phyloP scores from a whole-genome alignment of 2,113 vertebrate genomes.

The Acanthochromis polyacanthus region DNA sequence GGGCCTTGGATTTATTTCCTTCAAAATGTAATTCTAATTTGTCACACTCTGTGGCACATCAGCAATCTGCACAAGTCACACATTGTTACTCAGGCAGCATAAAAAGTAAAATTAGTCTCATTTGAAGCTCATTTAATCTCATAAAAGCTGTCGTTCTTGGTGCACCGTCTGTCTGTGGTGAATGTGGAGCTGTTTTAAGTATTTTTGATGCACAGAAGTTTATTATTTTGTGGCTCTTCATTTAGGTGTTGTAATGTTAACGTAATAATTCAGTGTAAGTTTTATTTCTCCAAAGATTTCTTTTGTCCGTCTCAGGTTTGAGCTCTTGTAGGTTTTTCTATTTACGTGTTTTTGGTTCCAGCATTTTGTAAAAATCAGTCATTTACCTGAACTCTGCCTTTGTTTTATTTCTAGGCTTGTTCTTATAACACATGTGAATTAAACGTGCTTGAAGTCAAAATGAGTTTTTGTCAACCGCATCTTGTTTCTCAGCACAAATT shows the following conservation, averaged over 20 bases:
- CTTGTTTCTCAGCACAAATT: not conserved
- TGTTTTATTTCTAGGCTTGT: slow-evolving; percentile 32
- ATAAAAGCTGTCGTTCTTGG: not conserved
- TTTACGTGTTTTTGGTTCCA: slow-evolving; percentile 1
- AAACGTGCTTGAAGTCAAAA: not conserved
- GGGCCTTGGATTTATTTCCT: not conserved
- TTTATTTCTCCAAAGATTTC: not conserved
- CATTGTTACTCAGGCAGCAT: not conserved
- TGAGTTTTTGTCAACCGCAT: not conserved
- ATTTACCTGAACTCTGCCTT: slow-evolving; percentile 68
- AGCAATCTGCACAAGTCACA: not conserved
- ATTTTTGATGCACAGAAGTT: not conserved
- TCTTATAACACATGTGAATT: slow-evolving; percentile 15
- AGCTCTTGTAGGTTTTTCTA: slow-evolving; percentile 44
- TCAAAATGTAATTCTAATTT: not conserved
- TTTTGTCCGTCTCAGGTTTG: not conserved
- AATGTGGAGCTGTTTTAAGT: not conserved
- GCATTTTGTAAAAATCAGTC: slow-evolving; percentile 36
- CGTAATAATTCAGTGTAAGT: not conserved
- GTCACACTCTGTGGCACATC: not conserved
- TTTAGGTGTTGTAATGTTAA: not conserved
- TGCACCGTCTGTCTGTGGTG: not conserved
- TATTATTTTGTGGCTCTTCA: not conserved
- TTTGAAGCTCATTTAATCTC: not conserved
- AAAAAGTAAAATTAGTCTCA: not conserved